Evolutionary conservation across 2,888 invertebrate species (phyloP), one percentile per base, ranked within the genome.

Genomic region (Hypercompe scribonia): DNA sequence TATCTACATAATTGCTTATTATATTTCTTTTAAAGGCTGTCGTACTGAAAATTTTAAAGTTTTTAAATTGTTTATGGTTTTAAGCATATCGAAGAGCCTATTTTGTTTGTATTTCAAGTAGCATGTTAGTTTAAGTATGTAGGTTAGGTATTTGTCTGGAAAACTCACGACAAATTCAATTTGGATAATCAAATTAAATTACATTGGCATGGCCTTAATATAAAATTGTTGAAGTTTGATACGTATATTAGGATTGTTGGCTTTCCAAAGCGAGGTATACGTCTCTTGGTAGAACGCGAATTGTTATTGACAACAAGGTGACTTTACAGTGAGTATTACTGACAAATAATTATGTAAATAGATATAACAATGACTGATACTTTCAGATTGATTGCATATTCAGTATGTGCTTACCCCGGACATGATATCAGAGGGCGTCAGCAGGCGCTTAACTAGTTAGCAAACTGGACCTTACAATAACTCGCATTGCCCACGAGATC

Each of bases 141-240:
- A 84, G 78, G 80, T 79, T 81, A 78, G 78, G 77, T 80, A 84
- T 81, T 84, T 82, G 81, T 82, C 81, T 72, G 72, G 72, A 76
- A 67, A 74, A 71, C 75, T 80, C 78, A 75, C 72, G 82, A 73
- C 80, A 73, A 83, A 83, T 83, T 82, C 76, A 78, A 83, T 82
- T 82, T 84, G 83, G 85, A 84, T 88, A 87, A 80, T 83, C 81
- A 84, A 87, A 84, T 80, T 81, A 82, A 81, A 79, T 82, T 82
- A 87, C 84, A 77, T 77, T 79, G 74, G 78, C 83, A 91, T 90
- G 89, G 91, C 90, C 91, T 92, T 92, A 90, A 88, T 86, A 78
- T 82, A 89, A 89, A 89, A 89, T 91, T 92, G 90, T 92, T 93
- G 89, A 90, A 90, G 90, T 91, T 91, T 89, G 86, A 88, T 89